Conservation (phyloP, 53 echinoderm and acorn worm species). For the Echinarachnius parma region DNA sequence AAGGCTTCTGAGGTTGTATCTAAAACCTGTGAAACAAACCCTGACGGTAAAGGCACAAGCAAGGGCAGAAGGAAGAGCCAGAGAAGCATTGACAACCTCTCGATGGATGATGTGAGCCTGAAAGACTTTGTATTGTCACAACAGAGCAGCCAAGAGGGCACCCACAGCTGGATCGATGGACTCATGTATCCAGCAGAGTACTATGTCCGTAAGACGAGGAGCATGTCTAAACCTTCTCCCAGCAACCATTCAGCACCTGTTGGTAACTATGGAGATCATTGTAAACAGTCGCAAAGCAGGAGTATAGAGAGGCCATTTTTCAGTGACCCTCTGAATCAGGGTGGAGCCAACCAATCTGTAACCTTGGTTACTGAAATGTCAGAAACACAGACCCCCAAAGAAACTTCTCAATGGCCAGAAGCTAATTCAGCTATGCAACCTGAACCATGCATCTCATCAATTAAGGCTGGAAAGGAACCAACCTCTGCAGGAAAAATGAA, state of each 20-base stretch:
- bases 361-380: too few species aligned
- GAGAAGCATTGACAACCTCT: slow-evolving; percentile 31
- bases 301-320: too few species aligned
- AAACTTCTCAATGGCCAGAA: too few species aligned
- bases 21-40: neutral
- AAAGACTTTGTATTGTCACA: slow-evolving; percentile 64
- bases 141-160: slow-evolving; percentile 59
- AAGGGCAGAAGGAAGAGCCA: slow-evolving; percentile 10
- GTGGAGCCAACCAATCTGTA: too few species aligned
- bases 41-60: neutral
- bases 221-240: slow-evolving; percentile 57
- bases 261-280: too few species aligned
- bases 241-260: slow-evolving; percentile 23
- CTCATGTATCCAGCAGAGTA: slow-evolving; percentile 85
- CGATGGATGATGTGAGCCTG: slow-evolving; percentile 57
- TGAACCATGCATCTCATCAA: too few species aligned
- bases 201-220: slow-evolving; percentile 82
- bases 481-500: slow-evolving; percentile 5
- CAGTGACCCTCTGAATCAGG: too few species aligned
- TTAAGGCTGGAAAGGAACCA: neutral
- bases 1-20: neutral
- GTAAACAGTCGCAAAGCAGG: too few species aligned
- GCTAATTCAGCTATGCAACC: too few species aligned
- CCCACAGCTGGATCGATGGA: slow-evolving; percentile 81
- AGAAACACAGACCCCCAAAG: too few species aligned